phyloP scores from a whole-genome alignment of 2,888 invertebrate genomes.

The Stenchaetothrips biformis region DNA sequence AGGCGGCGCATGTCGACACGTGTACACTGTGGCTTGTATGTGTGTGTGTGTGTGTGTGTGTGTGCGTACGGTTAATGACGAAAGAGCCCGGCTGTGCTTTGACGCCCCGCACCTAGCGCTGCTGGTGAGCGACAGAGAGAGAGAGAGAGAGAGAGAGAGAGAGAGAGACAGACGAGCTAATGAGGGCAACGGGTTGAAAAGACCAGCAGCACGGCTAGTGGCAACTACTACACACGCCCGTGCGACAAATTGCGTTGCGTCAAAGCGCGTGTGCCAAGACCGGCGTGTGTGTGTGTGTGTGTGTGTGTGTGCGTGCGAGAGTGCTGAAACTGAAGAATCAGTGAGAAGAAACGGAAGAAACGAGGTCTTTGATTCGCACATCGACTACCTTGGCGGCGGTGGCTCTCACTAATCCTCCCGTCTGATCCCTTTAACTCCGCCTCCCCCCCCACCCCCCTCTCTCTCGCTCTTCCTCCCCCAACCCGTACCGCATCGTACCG shows the following conservation, averaged over 20 bases:
- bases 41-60: neutral
- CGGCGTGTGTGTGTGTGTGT: too few species aligned
- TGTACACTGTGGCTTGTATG: neutral
- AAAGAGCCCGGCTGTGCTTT: conserved; percentile 1
- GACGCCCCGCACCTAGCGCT: neutral
- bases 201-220: neutral
- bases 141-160: too few species aligned
- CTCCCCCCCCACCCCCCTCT: neutral
- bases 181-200: conserved; percentile 10
- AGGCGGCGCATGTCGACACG: neutral
- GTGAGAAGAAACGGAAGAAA: too few species aligned
- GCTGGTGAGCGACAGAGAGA: neutral
- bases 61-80: neutral
- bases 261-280: neutral
- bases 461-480: neutral
- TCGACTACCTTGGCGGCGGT: too few species aligned
- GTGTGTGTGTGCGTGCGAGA: too few species aligned
- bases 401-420: too few species aligned
- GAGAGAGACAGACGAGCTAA: neutral
- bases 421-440: neutral
- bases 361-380: too few species aligned
- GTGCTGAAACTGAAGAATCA: too few species aligned
- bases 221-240: neutral
- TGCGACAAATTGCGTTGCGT: neutral
- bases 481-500: neutral